A percentile compares a stretch with the other conserved stretches of the same genome.
phyloP scores from a whole-genome alignment of 2,797 vertebrate species.

The Pseudocheirus occidentalis region DNA sequence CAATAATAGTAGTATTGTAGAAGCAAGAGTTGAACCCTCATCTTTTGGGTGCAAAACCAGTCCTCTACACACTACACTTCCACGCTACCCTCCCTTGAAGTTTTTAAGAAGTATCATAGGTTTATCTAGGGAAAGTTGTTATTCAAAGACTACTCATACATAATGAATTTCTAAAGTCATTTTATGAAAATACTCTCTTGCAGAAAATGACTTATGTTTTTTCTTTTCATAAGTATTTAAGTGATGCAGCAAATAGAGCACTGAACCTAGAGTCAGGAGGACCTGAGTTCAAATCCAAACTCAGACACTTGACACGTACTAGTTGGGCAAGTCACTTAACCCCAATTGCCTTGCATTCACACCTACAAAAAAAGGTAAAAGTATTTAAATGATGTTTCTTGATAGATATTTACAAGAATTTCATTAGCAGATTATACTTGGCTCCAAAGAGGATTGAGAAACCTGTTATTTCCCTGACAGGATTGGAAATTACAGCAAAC shows the following conservation, averaged over 20 bases:
- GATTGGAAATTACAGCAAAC: neutral
- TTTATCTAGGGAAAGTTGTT: neutral
- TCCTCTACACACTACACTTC: neutral
- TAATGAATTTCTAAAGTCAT: neutral
- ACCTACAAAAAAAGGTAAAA: neutral
- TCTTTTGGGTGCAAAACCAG: no score
- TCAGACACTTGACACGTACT: no score
- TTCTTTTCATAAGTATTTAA: neutral
- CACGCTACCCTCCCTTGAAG: neutral
- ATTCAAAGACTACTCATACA: neutral
- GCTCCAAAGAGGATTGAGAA: neutral
- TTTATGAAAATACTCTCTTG: neutral
- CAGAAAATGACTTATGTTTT: neutral
- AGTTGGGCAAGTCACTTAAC: no score
- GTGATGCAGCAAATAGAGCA: neutral
- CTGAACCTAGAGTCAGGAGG: no score
- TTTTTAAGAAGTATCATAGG: neutral
- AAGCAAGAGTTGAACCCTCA: no score
- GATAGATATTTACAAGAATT: neutral
- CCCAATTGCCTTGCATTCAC: no score
- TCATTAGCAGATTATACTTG: neutral
- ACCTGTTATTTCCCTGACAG: neutral
- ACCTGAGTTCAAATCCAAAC: no score
- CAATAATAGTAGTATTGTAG: no score
- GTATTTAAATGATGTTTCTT: neutral